Conservation (phyloP, 2,113 vertebrate genomes). For the Corvus moneduloides region DNA sequence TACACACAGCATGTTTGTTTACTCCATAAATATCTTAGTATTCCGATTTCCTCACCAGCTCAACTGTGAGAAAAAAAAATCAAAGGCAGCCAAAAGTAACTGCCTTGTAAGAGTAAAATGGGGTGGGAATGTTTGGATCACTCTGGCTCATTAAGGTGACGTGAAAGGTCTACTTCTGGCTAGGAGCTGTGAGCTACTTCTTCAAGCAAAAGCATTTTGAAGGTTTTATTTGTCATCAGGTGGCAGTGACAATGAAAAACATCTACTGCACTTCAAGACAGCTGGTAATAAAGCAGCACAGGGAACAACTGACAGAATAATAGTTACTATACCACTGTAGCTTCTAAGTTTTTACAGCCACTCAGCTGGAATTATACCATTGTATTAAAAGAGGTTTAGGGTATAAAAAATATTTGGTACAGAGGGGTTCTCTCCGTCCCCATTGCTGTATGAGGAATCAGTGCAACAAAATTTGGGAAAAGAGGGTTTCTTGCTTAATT, state of each 20-base stretch:
- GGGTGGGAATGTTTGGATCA: neutral
- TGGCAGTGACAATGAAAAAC: neutral
- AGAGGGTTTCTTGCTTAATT: neutral
- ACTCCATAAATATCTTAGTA: neutral
- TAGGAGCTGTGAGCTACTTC: neutral
- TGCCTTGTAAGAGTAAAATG: neutral
- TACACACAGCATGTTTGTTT: neutral
- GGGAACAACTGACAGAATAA: constrained; percentile 4
- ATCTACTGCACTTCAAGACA: constrained; percentile 45
- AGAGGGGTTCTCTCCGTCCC: neutral
- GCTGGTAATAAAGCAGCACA: constrained; percentile 5
- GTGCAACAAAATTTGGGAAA: neutral
- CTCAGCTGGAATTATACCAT: constrained; percentile 28
- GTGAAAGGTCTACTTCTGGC: constrained; percentile 15
- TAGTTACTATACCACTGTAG: neutral
- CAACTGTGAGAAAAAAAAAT: neutral
- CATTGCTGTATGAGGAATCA: neutral
- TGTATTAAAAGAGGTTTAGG: constrained; percentile 17
- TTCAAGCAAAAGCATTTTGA: constrained; percentile 38
- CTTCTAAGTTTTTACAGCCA: constrained; percentile 49
- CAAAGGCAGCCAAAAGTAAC: constrained; percentile 4
- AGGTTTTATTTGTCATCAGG: constrained; percentile 44
- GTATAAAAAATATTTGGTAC: constrained; percentile 21
- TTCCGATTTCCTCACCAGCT: neutral
- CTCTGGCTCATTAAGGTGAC: neutral